These are phyloP conservation scores for Procavia capensis DNA, from an alignment of 2,113 vertebrate species.

Conservation along the genomic window DNA sequence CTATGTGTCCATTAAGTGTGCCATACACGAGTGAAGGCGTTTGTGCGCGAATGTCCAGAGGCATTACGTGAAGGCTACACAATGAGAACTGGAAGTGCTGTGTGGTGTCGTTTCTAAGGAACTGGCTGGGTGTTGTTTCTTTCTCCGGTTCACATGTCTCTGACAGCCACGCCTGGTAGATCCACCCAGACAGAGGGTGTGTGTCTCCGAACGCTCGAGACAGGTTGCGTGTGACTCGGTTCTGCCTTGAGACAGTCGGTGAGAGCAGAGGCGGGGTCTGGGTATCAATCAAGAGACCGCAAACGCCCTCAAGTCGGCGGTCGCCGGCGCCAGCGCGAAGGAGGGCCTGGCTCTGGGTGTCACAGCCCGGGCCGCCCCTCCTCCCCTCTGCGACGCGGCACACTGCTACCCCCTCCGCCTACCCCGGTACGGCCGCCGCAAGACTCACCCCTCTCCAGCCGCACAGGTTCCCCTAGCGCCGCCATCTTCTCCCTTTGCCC, in stretches of 20 bases:
- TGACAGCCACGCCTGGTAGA: neutral
- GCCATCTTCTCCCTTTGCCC: slow-evolving; percentile 87
- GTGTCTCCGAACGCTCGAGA: neutral
- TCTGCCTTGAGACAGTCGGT: too few species aligned
- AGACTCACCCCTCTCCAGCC: slow-evolving; percentile 94
- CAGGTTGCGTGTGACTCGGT: neutral
- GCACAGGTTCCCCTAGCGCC: slow-evolving; percentile 94
- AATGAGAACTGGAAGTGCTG: neutral
- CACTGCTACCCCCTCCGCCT: neutral
- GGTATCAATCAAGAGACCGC: neutral
- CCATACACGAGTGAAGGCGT: neutral
- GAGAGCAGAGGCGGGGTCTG: neutral
- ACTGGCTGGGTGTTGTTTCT: neutral
- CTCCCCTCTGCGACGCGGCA: neutral
- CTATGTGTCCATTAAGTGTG: neutral
- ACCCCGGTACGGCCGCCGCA: neutral
- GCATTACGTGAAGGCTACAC: neutral
- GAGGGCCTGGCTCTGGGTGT: neutral
- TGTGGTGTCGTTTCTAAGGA: fast-evolving
- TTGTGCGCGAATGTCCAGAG: fast-evolving
- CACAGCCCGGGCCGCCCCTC: fast-evolving
- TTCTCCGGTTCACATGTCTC: neutral
- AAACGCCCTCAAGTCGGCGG: neutral
- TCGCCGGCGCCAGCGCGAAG: neutral
- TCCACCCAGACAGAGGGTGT: neutral